phyloP scores from a whole-genome alignment of 2,888 invertebrate species.

The Cryptocheilus praepositus region DNA sequence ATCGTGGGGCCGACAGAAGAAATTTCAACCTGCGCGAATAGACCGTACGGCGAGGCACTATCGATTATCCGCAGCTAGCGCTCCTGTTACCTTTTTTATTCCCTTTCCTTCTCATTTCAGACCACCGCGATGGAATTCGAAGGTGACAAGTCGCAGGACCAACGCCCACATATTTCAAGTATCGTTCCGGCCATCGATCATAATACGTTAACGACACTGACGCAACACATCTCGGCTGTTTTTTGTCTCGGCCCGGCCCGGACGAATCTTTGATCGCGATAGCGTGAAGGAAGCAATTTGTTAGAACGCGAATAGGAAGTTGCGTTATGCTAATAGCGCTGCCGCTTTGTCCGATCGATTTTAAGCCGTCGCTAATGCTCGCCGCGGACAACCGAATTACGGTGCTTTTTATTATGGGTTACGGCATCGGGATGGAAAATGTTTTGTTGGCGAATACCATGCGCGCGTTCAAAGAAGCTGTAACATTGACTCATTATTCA shows the following conservation, averaged over 20 bases:
- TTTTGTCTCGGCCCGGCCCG: constrained; percentile 1
- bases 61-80: not conserved
- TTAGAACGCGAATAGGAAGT: not conserved
- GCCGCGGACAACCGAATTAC: too few species aligned
- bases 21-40: too few species aligned
- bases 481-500: too few species aligned
- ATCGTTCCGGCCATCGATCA: constrained; percentile 50
- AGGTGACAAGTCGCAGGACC: constrained; percentile 53
- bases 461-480: too few species aligned
- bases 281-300: too few species aligned
- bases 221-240: constrained; percentile 34
- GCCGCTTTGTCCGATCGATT: not conserved
- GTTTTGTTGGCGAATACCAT: too few species aligned
- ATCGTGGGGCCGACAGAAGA: too few species aligned
- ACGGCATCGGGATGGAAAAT: too few species aligned
- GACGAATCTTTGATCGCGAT: too few species aligned
- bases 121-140: constrained; percentile 43
- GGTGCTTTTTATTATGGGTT: too few species aligned
- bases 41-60: not conserved
- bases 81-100: constrained; percentile 6
- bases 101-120: constrained; percentile 18
- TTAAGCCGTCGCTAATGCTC: too few species aligned
- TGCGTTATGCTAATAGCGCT: not conserved
- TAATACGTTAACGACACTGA: constrained; percentile 50
- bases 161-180: constrained; percentile 57